Percentiles rank a stretch among this genome's conserved stretches.
Evolutionary conservation across 1,140 invertebrate species (phyloP).

Genomic region (Battus philenor): DNA sequence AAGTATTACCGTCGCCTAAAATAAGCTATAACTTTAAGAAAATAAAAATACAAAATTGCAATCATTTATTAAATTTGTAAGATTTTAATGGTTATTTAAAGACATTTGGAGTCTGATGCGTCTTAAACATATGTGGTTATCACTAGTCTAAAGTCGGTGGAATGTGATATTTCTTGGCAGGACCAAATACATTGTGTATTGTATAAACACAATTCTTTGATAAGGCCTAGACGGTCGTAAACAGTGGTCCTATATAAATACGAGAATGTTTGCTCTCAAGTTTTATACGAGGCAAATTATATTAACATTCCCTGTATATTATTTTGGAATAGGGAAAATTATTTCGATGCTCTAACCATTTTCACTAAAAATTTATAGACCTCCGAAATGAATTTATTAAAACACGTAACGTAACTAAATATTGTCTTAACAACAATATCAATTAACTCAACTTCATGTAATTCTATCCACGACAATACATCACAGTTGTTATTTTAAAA

Average conservation of each 20-base stretch:
- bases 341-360: background rate
- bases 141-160: conserved; percentile 8
- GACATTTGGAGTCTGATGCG: too few species aligned
- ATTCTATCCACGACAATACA: too few species aligned
- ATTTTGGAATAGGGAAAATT: background rate
- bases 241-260: conserved; percentile 17
- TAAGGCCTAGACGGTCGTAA: conserved; percentile 16
- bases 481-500: too few species aligned
- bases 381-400: background rate
- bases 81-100: too few species aligned
- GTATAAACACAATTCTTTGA: conserved; percentile 15
- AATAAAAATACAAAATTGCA: too few species aligned
- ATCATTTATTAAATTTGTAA: too few species aligned
- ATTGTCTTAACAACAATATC: background rate
- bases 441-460: too few species aligned
- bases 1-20: too few species aligned
- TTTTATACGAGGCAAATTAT: conserved; percentile 9
- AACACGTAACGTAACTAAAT: background rate
- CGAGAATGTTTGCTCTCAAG: conserved; percentile 10
- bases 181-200: conserved; percentile 14
- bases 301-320: background rate
- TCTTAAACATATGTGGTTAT: too few species aligned
- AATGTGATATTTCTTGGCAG: conserved; percentile 11
- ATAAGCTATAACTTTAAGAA: too few species aligned
- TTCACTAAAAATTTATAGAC: background rate